Evolutionary conservation across 2,888 invertebrate species (phyloP), one percentile per base, ranked within the genome.

Genomic region (Perizoma flavofasciatum): DNA sequence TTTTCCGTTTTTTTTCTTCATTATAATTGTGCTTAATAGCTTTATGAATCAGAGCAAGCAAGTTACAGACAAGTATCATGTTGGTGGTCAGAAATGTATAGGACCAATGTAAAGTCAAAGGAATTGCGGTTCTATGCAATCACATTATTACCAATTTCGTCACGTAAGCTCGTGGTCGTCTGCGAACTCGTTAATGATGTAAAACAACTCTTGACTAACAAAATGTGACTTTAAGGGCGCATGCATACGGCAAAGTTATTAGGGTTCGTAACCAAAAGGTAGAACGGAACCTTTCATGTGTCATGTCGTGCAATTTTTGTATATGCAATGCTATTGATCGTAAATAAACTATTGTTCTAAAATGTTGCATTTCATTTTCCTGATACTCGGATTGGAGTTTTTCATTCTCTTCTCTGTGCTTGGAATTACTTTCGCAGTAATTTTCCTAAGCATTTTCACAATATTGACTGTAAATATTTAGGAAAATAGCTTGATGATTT

Each of bases 121-220:
- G 9, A 53, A 41, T 56, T 51, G 5, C 52, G n/a, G 22, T 49
- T 61, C 61, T 61, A 53, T 56, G 33, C 44, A 6, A 5, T 35
- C 4, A 41, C 41, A 4, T 35, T 45, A 53, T 61, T 35, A 9
- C 7, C 7, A 4, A n/a, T n/a, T 40, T 11, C 75, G 71, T 78
- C 78, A 79, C 78, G 77, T 83, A 83, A 86, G 85, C 83, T 79
- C 79, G 83, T 78, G 85, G 81, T 77, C 76, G 74, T 71, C 77
- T 72, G 66, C 55, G 52, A 77, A 76, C 74, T 75, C 74, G 77
- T 80, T 88, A 88, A 88, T 85, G 83, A 86, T 75, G 81, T 78
- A 76, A 81, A 79, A 80, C 62, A 65, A 63, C 65, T 66, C 63
- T 61, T 59, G 49, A 68, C 68, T 77, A 74, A 73, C 76, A 68